phyloP scores from a whole-genome alignment of 2,888 invertebrate genomes.

The Plagodis dolabraria region DNA sequence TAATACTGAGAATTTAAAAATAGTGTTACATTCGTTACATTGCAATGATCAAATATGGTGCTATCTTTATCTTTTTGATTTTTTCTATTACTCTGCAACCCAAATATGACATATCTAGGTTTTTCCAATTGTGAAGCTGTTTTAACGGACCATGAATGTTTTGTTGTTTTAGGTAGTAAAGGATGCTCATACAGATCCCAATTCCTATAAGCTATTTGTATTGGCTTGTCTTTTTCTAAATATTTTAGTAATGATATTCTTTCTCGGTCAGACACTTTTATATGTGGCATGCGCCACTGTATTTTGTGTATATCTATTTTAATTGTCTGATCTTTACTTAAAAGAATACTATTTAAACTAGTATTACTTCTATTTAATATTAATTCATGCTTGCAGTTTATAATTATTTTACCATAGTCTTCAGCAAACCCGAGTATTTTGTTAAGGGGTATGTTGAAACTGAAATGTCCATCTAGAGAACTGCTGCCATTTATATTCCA shows the following conservation, averaged over 20 bases:
- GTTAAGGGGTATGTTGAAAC: background rate
- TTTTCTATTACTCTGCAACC: background rate
- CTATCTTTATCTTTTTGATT: background rate
- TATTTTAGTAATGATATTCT: constrained; percentile 9
- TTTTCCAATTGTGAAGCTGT: background rate
- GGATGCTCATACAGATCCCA: constrained; percentile 8
- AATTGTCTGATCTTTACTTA: background rate
- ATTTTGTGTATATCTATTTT: constrained; percentile 10
- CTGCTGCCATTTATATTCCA: constrained; percentile 12
- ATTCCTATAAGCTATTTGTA: constrained; percentile 11
- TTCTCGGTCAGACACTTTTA: constrained; percentile 11
- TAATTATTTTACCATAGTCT: constrained; percentile 39
- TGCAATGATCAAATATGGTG: background rate
- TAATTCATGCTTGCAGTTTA: constrained; percentile 17
- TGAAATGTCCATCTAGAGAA: background rate
- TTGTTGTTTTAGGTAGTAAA: background rate
- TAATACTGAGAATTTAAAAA: background rate
- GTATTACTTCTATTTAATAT: constrained; percentile 7
- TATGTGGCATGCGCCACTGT: constrained; percentile 3
- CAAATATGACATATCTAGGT: background rate
- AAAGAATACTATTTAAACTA: constrained; percentile 4
- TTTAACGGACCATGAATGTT: background rate
- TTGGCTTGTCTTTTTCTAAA: constrained; percentile 17
- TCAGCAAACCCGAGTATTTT: constrained; percentile 29
- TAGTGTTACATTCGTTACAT: background rate